Base-by-base conservation (phyloP, 1,140 invertebrate species). In the Panagrolaimus sp. region DNA sequence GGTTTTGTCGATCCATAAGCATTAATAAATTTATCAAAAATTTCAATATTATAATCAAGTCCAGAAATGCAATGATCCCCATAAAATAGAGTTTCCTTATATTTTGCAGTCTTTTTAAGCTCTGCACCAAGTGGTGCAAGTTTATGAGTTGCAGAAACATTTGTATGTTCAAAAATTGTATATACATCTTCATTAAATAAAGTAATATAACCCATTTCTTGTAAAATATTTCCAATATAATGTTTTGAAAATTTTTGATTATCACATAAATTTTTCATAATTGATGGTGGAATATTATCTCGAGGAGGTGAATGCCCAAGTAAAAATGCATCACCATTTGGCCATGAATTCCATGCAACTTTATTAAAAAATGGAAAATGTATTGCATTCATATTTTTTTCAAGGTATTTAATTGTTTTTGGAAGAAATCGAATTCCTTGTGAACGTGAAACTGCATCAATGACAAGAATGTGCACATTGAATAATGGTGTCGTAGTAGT, bases 111-210 rank as follows among this genome's bases (percentile, higher is more conserved):
- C 32, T n/a, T 67, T 68, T 28, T 69, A 70, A 14, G 3, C 12
- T 48, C 48, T 52, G 14, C 48, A 17, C 21, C 68, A 70, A 67
- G 67, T 26, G 21, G 5, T 45, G 15, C 8, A 21, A 52, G 17
- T 67, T 73, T 73, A 58, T 73, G 47, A 24, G 43, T 63, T 15
- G 48, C 48, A 5, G 38, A 17, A n/a, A 28, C 43, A 15, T 14
- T 62, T 24, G 76, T 76, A 14, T 73, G 73, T 21, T 44, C 63
- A 63, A 73, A 73, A 62, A 48, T 69, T 24, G 72, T 67, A 73
- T 73, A 73, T 58, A 17, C 17, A 21, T 74, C 47, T 12, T 73
- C 45, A 21, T 48, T 65, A 10, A 71, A 75, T 46, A 71, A 17
- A 15, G 71, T 71, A n/a, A 10, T 24, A 43, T 67, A 71, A 1